These are phyloP conservation scores for Euphonia xanthogaster DNA, from an alignment of 2,797 vertebrate species.

Conservation along the genomic window DNA sequence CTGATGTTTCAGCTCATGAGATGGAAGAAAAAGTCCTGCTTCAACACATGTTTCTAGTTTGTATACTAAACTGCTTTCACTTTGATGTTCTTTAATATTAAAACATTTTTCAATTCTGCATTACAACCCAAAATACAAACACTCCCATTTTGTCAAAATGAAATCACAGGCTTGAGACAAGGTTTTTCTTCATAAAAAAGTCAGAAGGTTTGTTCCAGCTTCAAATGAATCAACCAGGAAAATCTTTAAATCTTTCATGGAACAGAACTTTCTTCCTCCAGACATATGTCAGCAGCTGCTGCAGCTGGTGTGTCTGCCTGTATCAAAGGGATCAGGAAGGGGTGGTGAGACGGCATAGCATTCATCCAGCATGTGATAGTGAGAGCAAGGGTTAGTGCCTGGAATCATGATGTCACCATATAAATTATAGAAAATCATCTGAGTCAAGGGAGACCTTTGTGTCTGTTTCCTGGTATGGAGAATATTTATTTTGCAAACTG, in stretches of 20 bases:
- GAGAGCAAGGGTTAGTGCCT: neutral
- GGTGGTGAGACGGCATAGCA: accelerated
- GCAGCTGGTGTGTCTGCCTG: slow-evolving; percentile 16
- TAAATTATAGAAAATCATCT: neutral
- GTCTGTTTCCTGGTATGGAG: neutral
- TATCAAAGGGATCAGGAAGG: neutral
- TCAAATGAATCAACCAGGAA: neutral
- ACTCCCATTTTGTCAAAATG: neutral
- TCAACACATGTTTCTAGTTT: neutral
- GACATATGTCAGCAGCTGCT: neutral
- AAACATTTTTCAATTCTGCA: neutral
- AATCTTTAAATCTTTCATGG: neutral
- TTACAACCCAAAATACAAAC: neutral
- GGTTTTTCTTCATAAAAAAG: neutral
- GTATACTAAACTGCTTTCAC: neutral
- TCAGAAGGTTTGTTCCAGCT: neutral
- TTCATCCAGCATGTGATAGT: neutral
- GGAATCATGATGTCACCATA: neutral
- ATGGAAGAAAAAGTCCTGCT: neutral
- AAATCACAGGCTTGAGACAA: neutral
- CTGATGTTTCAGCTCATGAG: neutral
- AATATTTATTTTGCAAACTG: neutral
- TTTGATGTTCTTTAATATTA: neutral
- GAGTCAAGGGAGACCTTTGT: neutral
- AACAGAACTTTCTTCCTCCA: slow-evolving; percentile 10